Conservation (phyloP, 2,797 vertebrate species). For the Oophaga sylvatica region DNA sequence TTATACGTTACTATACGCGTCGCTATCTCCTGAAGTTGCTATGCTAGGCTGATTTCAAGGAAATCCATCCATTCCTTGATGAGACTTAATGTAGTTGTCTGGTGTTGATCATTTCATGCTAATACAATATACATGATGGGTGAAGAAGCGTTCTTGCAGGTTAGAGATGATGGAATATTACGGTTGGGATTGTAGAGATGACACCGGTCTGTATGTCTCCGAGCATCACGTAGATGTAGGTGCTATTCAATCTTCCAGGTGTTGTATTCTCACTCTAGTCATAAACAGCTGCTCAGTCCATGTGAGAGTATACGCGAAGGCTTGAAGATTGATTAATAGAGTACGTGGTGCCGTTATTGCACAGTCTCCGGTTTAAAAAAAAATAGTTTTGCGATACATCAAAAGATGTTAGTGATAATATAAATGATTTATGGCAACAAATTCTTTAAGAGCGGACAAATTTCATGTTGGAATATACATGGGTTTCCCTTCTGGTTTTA, state of each 20-base stretch:
- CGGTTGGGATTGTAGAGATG: not conserved
- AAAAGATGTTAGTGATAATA: not conserved
- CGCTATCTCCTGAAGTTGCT: conserved; percentile 15
- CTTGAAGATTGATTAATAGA: conserved; percentile 13
- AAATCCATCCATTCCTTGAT: conserved; percentile 19
- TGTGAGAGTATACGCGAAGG: not conserved
- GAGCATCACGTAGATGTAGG: not conserved
- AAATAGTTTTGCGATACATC: not conserved
- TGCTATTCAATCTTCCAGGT: not conserved
- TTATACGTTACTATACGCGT: conserved; percentile 5
- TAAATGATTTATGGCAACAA: not conserved
- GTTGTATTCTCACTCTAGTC: not conserved
- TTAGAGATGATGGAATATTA: not conserved
- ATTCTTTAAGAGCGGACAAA: not conserved
- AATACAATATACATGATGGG: not conserved
- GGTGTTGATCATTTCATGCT: not conserved
- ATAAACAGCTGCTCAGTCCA: not conserved
- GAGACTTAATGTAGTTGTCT: not conserved
- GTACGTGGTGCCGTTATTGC: not conserved
- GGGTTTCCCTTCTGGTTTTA: not conserved
- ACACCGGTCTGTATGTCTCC: not conserved
- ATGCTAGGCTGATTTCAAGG: not conserved
- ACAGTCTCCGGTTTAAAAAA: not conserved
- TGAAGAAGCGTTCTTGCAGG: not conserved
- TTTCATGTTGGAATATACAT: not conserved